Evolutionary conservation across 2,797 vertebrate genomes (phyloP), one percentile per base, ranked within the genome.

Genomic region (Bovichtus variegatus): DNA sequence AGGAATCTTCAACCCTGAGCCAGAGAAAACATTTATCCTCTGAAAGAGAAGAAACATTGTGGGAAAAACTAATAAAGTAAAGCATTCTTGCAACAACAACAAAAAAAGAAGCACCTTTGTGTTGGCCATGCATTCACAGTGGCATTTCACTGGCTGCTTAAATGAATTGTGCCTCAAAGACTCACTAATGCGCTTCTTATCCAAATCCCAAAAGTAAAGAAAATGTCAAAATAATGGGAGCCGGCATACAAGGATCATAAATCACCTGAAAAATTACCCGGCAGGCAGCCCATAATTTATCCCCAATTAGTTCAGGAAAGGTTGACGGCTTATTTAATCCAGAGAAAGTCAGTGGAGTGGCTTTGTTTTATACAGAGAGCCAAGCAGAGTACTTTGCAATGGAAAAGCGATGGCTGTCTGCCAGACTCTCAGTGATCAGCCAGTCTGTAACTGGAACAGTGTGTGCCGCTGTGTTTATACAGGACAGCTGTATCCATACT

Each of bases 401-500:
- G 78, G 53, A 75, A 66, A 66, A 50, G 27, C 6, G 7, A 31
- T 83, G 78, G 78, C 71, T 0, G 41, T 54, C 16, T 58, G 85
- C 83, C 89, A 86, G 65, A 53, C 58, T 51, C 27, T 36, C 43
- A 27, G 71, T 44, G 65, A 63, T 44, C 64, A 46, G 51, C 7
- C 36, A 5, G n/a, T 31, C 9, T 61, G 29, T 63, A 46, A 64
- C 34, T 23, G 64, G 77, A 82, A 82, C 71, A 78, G 43, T 55
- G 29, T 64, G 81, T 82, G 38, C 81, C 75, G 83, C 54, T 72
- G 69, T 74, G 83, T 82, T 82, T 76, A 80, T 34, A 64, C 50
- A 13, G 13, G n/a, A 62, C 77, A 76, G 72, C 81, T 81, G 72
- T 23, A 44, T 44, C 41, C 62, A 50, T 43, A 71, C 71, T 31